Evolutionary conservation across 2,888 invertebrate species (phyloP).

Genomic region (Parnassius glacialis): DNA sequence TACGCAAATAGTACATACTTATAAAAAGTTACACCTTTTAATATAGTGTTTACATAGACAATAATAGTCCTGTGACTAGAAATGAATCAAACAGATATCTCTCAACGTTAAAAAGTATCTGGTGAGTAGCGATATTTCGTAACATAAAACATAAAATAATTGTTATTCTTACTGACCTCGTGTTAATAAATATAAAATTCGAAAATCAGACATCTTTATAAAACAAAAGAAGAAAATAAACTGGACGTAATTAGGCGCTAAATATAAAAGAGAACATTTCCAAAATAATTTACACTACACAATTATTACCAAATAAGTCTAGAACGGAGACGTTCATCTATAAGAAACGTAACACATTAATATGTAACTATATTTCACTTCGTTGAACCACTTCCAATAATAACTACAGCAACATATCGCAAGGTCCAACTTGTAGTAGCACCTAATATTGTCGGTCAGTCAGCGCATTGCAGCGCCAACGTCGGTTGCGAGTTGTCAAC

Average conservation of each 20-base stretch:
- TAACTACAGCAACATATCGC: constrained; percentile 70
- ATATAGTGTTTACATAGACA: constrained; percentile 59
- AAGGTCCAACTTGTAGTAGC: constrained; percentile 76
- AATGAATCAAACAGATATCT: constrained; percentile 67
- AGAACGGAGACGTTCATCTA: constrained; percentile 66
- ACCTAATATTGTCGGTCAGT: constrained; percentile 80
- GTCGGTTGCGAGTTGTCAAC: constrained; percentile 65
- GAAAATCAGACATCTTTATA: constrained; percentile 62
- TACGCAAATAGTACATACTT: neutral
- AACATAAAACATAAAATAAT: constrained; percentile 53
- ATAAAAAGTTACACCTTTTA: constrained; percentile 8
- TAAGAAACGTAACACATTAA: constrained; percentile 72
- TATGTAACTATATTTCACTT: constrained; percentile 73
- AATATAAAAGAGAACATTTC: constrained; percentile 60
- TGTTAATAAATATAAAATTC: constrained; percentile 74
- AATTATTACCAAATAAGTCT: constrained; percentile 56
- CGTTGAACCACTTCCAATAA: constrained; percentile 64
- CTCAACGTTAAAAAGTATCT: constrained; percentile 54
- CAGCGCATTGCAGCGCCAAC: constrained; percentile 53
- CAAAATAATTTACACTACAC: constrained; percentile 72
- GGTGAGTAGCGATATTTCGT: constrained; percentile 49
- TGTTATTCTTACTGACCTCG: constrained; percentile 72
- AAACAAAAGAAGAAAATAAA: constrained; percentile 60
- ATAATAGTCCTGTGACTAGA: constrained; percentile 77
- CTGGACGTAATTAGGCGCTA: constrained; percentile 74